Base-by-base conservation (phyloP, 1,140 invertebrate species). In the Sitobion miscanthi region DNA sequence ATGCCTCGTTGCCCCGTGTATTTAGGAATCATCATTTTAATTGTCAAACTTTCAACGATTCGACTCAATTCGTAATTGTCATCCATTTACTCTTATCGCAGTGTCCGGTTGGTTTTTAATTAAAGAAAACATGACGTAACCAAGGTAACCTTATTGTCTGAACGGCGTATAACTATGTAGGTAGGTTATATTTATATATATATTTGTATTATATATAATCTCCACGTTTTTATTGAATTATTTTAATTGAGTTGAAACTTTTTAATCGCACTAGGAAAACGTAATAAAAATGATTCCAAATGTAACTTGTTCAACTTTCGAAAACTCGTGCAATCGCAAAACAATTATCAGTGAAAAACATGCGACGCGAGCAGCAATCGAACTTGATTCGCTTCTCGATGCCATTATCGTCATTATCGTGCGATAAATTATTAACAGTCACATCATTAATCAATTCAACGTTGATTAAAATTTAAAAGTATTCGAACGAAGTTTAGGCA, bases 241-340 rank as follows among this genome's bases (percentile, higher is more conserved):
- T 89, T 57, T 89, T 57, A 89, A 89, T 89, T 57, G 88, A 54
- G 23, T 21, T 35, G 21, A 89, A 89, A 89, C 88, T 54, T 89
- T 57, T 89, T 89, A 38, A 42, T 57, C 49, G 52, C 35, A 23
- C 7, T 17, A 89, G 35, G 9, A 35, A 57, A 89, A 38, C 3
- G 20, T 38, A 25, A 25, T 57, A 54, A 57, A 89, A 38, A 87
- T 87, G 35, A 52, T 87, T 87, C n/a, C 17, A 38, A 57, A n/a
- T 89, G 25, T 47, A 88, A 88, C 35, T 57, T 38, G 52, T 54
- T 57, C 49, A 38, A 89, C 23, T 85, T 85, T 42, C 30, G n/a
- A 77, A 25, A 88, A 88, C 86, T 88, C 17, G 20, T 35, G 30
- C 86, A 88, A 88, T 88, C 86, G 38, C 5, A 88, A 88, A 88